Evolutionary conservation across 1,140 invertebrate genomes (phyloP), one percentile per base, ranked within the genome.

Genomic region (Magallana gigas): DNA sequence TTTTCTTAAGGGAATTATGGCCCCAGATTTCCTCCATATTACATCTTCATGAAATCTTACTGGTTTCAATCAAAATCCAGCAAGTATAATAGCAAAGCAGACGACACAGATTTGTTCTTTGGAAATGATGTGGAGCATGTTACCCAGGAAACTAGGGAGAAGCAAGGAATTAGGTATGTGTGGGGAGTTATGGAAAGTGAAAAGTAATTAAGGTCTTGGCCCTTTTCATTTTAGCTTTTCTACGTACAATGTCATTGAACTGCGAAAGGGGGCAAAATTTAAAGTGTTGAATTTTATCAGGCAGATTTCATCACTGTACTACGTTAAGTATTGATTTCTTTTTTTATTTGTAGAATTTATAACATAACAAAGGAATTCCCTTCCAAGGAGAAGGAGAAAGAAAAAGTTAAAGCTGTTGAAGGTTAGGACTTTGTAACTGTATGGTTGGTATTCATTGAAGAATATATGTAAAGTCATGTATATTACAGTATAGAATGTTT

Each of bases 1-100:
- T 48, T 12, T 89, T 11, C 88, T 95, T 85, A 90, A 97, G 96
- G 96, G 94, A 96, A 97, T 93, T 96, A 97, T 93, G 97, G 97
- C 4, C 86, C 90, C 4, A 71, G 88, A 59, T 85, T 90, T 16
- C 71, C 85, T 16, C 91, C 91, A 1, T 91, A 85, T 85, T 93
- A 97, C 92, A 97, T 96, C 90, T 96, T 97, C 85, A 95, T 96
- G 62, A 96, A 96, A 0, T 96, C 96, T 12, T 97, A 96, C 95
- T 97, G 97, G 97, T 89, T 59, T 57, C 60, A 60, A 29, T 18
- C 1, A 57, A 85, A n/a, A 11, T 68, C 68, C 29, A 64, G 62
- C 29, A 68, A 81, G 11, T n/a, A 68, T 9, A 57, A 29, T 36
- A 57, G 16, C 23, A 56, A 7, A 48, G 81, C 16, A 12, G 83